phyloP scores from a whole-genome alignment of 2,113 vertebrate genomes.

The Polypterus bichir region DNA sequence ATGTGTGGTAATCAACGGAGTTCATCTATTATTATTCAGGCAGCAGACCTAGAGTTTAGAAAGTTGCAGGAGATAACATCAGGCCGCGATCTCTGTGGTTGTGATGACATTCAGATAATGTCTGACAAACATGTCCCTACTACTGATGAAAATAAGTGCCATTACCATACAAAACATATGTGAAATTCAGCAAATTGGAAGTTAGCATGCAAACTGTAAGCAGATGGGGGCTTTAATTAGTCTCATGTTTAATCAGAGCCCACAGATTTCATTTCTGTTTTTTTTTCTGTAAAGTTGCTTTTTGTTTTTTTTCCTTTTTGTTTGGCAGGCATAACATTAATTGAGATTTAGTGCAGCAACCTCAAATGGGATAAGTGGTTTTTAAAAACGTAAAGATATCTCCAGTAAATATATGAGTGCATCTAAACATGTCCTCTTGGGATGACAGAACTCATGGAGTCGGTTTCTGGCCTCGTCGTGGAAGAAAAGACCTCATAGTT shows the following conservation, averaged over 20 bases:
- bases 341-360: background rate
- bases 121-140: conserved; percentile 35
- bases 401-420: too few species aligned
- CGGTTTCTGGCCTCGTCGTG: too few species aligned
- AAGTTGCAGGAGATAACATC: conserved; percentile 50
- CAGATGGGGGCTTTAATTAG: conserved; percentile 62
- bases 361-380: too few species aligned
- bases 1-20: conserved; percentile 53
- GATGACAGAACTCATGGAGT: too few species aligned
- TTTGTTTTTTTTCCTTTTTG: background rate
- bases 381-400: too few species aligned
- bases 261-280: conserved; percentile 31
- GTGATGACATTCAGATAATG: conserved; percentile 63
- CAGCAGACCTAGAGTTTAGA: conserved; percentile 40
- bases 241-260: conserved; percentile 46
- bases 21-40: conserved; percentile 45
- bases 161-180: conserved; percentile 47
- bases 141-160: conserved; percentile 33
- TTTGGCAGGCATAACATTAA: conserved; percentile 1
- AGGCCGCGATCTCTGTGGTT: conserved; percentile 51
- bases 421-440: too few species aligned
- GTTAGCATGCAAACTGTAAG: conserved; percentile 58
- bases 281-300: conserved; percentile 17
- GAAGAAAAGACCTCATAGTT: too few species aligned
- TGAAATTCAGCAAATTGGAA: conserved; percentile 57